These are phyloP conservation scores for Ailuropoda melanoleuca DNA, from an alignment of 2,113 vertebrate genomes.

Conservation along the genomic window DNA sequence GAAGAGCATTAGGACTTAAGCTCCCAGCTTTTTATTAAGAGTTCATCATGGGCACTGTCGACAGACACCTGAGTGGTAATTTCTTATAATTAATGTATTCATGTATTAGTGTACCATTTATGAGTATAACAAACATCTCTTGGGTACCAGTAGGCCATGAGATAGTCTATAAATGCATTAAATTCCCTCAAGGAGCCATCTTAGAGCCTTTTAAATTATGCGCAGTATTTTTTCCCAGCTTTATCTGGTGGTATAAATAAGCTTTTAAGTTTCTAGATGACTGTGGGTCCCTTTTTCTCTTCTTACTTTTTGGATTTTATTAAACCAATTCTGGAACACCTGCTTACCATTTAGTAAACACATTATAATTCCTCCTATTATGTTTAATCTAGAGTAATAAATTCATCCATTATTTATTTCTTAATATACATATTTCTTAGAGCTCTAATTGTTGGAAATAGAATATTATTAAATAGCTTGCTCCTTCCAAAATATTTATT, in stretches of 20 bases:
- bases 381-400: conserved; percentile 29
- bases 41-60: not conserved
- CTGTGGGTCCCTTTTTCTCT: not conserved
- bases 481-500: conserved; percentile 13
- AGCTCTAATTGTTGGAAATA: not conserved
- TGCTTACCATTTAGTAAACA: not conserved
- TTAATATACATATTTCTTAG: not conserved
- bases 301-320: not conserved
- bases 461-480: not conserved
- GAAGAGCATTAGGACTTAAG: not conserved
- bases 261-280: not conserved
- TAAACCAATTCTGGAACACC: not conserved
- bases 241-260: not conserved
- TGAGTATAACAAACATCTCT: not conserved
- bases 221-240: not conserved
- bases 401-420: not conserved
- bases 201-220: not conserved
- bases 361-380: not conserved
- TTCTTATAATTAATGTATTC: not conserved
- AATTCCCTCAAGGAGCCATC: not conserved
- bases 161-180: not conserved
- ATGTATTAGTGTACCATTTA: not conserved
- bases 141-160: not conserved
- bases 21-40: not conserved
- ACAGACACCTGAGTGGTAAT: not conserved